phyloP scores from a whole-genome alignment of 2,113 vertebrate genomes.

The Gavia stellata region DNA sequence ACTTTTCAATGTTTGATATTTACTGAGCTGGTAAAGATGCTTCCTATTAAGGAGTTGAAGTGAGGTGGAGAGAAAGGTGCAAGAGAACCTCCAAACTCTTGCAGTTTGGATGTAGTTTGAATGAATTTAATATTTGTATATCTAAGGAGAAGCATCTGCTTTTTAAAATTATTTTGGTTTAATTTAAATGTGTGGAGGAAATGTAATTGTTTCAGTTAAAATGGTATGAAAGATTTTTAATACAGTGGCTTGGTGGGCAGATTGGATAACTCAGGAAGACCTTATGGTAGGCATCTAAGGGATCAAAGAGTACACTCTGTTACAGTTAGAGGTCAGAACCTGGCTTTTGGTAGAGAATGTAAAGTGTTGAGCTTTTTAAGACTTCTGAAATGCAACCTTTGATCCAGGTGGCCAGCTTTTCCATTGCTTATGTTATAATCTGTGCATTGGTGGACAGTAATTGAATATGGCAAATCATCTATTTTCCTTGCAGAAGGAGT shows the following conservation, averaged over 20 bases:
- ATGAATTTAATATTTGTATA: neutral
- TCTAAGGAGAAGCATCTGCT: neutral
- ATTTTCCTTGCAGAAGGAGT: neutral
- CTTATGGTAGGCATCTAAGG: no score
- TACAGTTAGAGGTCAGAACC: neutral
- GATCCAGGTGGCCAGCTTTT: neutral
- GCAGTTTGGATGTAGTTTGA: neutral
- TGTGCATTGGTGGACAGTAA: neutral
- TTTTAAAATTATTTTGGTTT: neutral
- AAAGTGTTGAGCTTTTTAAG: neutral
- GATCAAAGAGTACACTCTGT: neutral
- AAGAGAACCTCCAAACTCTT: neutral
- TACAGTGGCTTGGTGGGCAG: neutral
- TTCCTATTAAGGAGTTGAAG: neutral
- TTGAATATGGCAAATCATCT: neutral
- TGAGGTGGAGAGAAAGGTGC: neutral
- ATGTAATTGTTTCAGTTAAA: neutral
- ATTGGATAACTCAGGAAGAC: neutral
- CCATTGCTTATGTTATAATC: neutral
- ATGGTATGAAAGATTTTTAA: neutral
- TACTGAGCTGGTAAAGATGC: neutral
- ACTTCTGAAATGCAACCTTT: neutral
- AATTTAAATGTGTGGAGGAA: neutral
- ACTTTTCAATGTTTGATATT: neutral
- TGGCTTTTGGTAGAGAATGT: neutral